Conservation (phyloP, 2,113 vertebrate species). For the Ammodytes marinus region DNA sequence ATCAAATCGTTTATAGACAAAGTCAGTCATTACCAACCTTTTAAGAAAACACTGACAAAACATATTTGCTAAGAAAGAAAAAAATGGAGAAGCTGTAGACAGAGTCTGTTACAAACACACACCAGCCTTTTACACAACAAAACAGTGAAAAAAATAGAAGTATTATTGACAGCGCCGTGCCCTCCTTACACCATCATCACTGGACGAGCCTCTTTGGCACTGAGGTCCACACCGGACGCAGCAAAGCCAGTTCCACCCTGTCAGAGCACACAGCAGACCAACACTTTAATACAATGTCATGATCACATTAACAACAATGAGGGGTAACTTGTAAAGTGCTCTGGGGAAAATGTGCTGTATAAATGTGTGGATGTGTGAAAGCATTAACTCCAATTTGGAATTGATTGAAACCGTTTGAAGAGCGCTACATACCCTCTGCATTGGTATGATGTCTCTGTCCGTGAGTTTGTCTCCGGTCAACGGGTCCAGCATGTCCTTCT, state of each 20-base stretch:
- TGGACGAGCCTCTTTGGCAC: conserved; percentile 90
- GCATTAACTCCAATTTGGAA: background rate
- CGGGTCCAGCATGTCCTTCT: conserved; percentile 92
- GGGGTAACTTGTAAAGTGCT: background rate
- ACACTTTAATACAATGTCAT: background rate
- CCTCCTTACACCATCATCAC: conserved; percentile 90
- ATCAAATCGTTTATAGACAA: background rate
- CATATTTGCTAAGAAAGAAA: no score
- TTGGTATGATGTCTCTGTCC: conserved; percentile 88
- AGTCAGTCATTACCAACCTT: background rate
- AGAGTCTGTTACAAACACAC: background rate
- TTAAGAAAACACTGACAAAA: background rate
- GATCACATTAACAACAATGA: background rate
- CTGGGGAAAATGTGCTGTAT: no score
- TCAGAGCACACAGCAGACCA: conserved; percentile 12
- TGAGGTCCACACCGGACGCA: conserved; percentile 88
- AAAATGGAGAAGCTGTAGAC: no score
- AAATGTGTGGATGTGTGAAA: no score
- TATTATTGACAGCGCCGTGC: background rate
- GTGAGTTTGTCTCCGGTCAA: conserved; percentile 86
- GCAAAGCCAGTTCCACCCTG: conserved; percentile 92
- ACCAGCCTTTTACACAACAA: background rate
- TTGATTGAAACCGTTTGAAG: background rate
- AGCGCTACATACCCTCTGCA: conserved; percentile 85
- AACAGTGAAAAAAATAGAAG: background rate